phyloP scores from a whole-genome alignment of 2,888 invertebrate species.

The Zaprionus lineosus region DNA sequence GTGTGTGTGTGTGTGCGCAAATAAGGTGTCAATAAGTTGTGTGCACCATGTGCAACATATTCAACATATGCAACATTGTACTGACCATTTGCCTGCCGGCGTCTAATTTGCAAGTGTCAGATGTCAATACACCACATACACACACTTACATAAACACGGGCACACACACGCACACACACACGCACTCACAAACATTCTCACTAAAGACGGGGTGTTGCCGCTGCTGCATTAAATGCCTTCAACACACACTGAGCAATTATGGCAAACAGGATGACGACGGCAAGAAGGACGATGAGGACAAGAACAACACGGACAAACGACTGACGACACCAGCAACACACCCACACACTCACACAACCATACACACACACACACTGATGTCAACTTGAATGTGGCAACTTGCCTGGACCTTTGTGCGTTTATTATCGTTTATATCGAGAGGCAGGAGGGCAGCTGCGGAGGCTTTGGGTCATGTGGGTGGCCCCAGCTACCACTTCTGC shows the following conservation, averaged over 20 bases:
- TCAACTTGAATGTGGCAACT: slow-evolving; percentile 36
- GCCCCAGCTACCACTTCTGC: too few species aligned
- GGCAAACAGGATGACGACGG: slow-evolving; percentile 44
- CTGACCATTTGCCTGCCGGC: slow-evolving; percentile 48
- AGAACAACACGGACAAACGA: slow-evolving; percentile 1
- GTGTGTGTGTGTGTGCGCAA: slow-evolving; percentile 44
- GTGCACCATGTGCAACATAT: slow-evolving; percentile 22
- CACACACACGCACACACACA: background rate
- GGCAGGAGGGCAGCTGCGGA: background rate
- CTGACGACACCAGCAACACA: slow-evolving; percentile 23
- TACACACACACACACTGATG: slow-evolving; percentile 38
- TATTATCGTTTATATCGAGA: slow-evolving; percentile 23
- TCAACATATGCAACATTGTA: slow-evolving; percentile 25
- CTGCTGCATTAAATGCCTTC: slow-evolving; percentile 51
- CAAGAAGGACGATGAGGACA: slow-evolving; percentile 11
- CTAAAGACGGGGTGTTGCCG: too few species aligned
- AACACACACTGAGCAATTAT: slow-evolving; percentile 63
- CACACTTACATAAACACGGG: background rate
- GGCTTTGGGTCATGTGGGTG: too few species aligned
- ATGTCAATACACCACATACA: slow-evolving; percentile 57
- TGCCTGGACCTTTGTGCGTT: slow-evolving; percentile 44
- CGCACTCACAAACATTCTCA: background rate
- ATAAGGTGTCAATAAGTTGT: slow-evolving; percentile 75
- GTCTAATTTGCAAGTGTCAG: slow-evolving; percentile 75
- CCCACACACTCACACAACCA: slow-evolving; percentile 37